phyloP scores from a whole-genome alignment of 53 echinoderm and acorn worm genomes.

The Paracentrotus lividus region DNA sequence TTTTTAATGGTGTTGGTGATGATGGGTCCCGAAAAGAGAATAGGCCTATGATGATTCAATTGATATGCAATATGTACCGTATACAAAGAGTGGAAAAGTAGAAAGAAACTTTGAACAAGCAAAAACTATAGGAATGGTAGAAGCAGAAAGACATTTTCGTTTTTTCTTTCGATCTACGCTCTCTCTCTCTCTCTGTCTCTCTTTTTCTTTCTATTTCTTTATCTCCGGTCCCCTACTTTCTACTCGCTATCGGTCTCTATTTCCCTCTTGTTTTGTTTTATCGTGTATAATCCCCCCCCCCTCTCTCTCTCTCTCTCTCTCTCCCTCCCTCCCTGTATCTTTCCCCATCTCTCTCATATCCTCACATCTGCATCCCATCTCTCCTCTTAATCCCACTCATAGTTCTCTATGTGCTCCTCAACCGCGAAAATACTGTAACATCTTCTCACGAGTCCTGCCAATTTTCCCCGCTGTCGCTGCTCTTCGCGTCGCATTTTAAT shows the following conservation, averaged over 20 bases:
- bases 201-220: background rate
- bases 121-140: too few species aligned
- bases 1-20: too few species aligned
- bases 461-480: constrained; percentile 57
- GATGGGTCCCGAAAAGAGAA: too few species aligned
- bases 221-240: background rate
- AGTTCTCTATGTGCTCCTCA: background rate
- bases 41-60: too few species aligned
- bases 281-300: too few species aligned
- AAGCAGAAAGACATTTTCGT: too few species aligned
- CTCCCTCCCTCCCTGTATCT: background rate
- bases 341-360: background rate
- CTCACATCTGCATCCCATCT: background rate
- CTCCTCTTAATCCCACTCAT: background rate
- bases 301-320: background rate
- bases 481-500: constrained; percentile 32
- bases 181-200: background rate
- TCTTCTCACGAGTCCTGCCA: constrained; percentile 54
- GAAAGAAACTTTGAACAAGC: too few species aligned
- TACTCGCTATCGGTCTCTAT: background rate
- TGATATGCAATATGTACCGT: too few species aligned
- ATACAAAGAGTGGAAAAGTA: too few species aligned
- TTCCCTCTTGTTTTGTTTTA: too few species aligned
- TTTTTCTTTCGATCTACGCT: background rate
- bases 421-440: constrained; percentile 65